Conservation (phyloP, 2,113 vertebrate species). For the Neogale vison region DNA sequence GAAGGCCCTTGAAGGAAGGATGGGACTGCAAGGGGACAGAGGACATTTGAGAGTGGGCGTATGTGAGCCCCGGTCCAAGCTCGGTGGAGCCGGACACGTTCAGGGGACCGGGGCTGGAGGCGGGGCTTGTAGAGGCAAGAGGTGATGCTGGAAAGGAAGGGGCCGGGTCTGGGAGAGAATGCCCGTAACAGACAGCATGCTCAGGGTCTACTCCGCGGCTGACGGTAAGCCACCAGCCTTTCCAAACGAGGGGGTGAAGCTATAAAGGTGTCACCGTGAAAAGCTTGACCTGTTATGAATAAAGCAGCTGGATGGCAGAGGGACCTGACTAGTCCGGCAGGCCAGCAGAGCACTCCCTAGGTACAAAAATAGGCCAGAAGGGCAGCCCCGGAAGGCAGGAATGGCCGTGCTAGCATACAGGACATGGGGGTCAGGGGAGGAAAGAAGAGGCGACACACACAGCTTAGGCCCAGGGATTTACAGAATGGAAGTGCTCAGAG, state of each 20-base stretch:
- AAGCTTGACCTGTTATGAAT: neutral
- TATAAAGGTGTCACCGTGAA: neutral
- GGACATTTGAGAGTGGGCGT: neutral
- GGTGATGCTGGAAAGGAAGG: neutral
- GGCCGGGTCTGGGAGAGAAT: neutral
- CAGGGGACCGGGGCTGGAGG: neutral
- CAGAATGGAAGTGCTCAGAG: neutral
- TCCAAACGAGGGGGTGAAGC: neutral
- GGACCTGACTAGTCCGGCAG: neutral
- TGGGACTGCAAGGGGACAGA: neutral
- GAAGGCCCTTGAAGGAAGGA: neutral
- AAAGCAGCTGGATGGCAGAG: neutral
- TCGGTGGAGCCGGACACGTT: neutral
- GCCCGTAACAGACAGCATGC: neutral
- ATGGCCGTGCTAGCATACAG: fast-evolving
- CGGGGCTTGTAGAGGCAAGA: neutral
- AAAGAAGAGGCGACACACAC: too few species aligned
- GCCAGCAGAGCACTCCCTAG: too few species aligned
- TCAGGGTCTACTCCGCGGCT: neutral
- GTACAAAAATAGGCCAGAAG: neutral
- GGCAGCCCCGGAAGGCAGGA: neutral
- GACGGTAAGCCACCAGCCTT: neutral
- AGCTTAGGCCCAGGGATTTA: neutral
- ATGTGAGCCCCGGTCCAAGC: neutral
- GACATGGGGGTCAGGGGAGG: neutral